A percentile compares a stretch with the other conserved stretches of the same genome.
Evolutionary conservation across 2,113 vertebrate genomes (phyloP).

Genomic region (Madoqua kirkii): DNA sequence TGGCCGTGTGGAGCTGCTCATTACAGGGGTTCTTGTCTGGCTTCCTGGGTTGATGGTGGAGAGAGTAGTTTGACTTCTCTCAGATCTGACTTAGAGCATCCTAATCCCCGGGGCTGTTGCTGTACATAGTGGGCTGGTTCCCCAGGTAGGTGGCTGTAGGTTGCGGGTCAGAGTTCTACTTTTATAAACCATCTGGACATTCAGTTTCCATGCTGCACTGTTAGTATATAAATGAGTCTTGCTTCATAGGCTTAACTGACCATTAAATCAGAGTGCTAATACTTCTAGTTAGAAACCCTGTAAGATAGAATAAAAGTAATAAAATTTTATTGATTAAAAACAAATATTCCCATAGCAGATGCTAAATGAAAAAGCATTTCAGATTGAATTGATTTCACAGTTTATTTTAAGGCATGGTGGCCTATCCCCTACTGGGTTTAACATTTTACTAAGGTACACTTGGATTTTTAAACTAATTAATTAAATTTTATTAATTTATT

Average conservation of each 20-base stretch:
- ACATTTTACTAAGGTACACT: slow-evolving; percentile 28
- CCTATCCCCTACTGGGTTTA: not conserved
- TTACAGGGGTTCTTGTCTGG: not conserved
- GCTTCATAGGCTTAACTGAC: not conserved
- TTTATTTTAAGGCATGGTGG: slow-evolving; percentile 12
- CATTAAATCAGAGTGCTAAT: not conserved
- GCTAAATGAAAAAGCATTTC: slow-evolving; percentile 47
- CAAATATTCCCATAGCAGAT: not conserved
- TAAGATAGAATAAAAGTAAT: slow-evolving; percentile 40
- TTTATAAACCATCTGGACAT: not conserved
- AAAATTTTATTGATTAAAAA: slow-evolving; percentile 25
- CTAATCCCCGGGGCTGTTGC: not conserved
- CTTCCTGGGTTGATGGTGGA: not conserved
- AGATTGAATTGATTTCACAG: slow-evolving; percentile 35
- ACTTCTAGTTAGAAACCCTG: not conserved
- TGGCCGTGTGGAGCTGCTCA: not conserved
- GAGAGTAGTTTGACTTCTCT: not conserved
- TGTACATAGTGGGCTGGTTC: not conserved
- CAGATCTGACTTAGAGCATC: rapidly evolving
- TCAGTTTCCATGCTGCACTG: not conserved
- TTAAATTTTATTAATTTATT: not conserved
- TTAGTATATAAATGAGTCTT: not conserved
- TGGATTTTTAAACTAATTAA: not conserved
- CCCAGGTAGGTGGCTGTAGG: not conserved
- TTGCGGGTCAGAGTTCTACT: not conserved